A percentile compares a stretch with the other conserved stretches of the same genome.
Conservation (phyloP, 2,797 vertebrate genomes). For the Sphenodon punctatus region DNA sequence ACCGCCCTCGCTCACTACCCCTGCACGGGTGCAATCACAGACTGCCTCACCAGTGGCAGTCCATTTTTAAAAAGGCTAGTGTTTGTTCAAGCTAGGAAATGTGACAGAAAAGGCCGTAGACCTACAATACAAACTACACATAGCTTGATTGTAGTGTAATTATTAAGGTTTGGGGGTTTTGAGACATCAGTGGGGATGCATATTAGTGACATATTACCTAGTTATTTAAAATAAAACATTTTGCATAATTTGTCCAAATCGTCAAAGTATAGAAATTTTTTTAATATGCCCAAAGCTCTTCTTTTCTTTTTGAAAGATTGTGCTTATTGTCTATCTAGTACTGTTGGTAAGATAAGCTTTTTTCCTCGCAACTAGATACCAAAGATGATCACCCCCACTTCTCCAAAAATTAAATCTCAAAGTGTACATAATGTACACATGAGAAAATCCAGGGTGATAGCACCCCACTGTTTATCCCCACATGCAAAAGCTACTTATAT, state of each 20-base stretch:
- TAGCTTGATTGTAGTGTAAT: too few species aligned
- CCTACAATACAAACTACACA: too few species aligned
- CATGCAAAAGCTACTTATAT: not conserved
- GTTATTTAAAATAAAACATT: not conserved
- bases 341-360: not conserved
- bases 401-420: not conserved
- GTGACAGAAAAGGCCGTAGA: too few species aligned
- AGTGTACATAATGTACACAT: not conserved
- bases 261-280: not conserved
- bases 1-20: too few species aligned
- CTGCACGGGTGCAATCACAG: too few species aligned
- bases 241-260: not conserved
- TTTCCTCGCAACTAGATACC: not conserved
- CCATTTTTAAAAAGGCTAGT: too few species aligned
- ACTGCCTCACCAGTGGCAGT: too few species aligned
- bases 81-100: too few species aligned
- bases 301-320: not conserved
- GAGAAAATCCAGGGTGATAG: not conserved
- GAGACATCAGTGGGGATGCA: not conserved
- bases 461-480: not conserved
- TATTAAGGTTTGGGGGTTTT: too few species aligned
- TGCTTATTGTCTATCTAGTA: not conserved
- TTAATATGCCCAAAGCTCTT: not conserved
- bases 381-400: not conserved
- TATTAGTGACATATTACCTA: not conserved